These are phyloP conservation scores for Carcharodon carcharias DNA, from an alignment of 2,797 vertebrate species.

Conservation along the genomic window DNA sequence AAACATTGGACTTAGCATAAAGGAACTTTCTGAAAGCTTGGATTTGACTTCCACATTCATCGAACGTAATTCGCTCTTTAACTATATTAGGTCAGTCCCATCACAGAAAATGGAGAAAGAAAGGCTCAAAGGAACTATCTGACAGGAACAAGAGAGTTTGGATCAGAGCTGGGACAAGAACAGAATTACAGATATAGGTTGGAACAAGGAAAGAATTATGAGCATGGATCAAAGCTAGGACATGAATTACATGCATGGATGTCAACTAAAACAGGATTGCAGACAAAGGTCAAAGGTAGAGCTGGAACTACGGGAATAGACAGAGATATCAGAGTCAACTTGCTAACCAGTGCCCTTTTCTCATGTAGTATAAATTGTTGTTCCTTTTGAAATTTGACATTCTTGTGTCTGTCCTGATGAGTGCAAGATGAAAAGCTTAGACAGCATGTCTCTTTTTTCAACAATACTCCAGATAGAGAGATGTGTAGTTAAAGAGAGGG, in stretches of 20 bases:
- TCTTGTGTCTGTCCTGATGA: too few relatives aligned
- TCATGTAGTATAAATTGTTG: too few relatives aligned
- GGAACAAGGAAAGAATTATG: background rate
- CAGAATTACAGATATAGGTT: background rate
- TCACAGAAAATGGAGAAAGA: background rate
- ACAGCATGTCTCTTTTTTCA: too few relatives aligned
- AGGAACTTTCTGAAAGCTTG: background rate
- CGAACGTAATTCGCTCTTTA: background rate
- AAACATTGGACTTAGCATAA: background rate
- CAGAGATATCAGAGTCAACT: background rate
- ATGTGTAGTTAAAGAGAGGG: background rate
- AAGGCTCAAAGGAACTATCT: background rate
- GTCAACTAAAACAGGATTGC: background rate
- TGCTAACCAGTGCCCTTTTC: too few relatives aligned
- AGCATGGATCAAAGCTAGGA: background rate
- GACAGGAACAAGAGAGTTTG: background rate
- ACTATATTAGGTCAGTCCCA: background rate
- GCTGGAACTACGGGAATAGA: background rate
- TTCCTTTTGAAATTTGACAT: too few relatives aligned
- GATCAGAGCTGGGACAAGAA: background rate
- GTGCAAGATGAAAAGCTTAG: too few relatives aligned
- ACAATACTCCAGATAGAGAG: background rate
- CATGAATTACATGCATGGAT: background rate
- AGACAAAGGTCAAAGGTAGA: background rate
- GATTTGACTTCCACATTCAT: background rate